phyloP scores from a whole-genome alignment of 2,113 vertebrate genomes.

The Sylvia atricapilla region DNA sequence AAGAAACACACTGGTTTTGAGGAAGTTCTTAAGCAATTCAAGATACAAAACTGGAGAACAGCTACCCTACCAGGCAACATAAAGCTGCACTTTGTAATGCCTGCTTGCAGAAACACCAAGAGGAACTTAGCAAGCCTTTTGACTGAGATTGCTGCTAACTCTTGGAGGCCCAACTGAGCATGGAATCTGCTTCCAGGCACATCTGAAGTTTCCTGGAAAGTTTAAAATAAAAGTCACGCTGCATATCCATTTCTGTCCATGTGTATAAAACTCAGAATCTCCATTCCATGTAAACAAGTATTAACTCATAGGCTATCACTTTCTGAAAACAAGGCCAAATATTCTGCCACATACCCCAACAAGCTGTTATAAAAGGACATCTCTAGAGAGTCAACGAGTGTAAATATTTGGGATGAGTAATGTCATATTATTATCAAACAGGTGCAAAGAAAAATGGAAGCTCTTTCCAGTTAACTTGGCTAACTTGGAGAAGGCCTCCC shows the following conservation, averaged over 20 bases:
- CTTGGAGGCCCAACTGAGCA: not conserved
- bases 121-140: not conserved
- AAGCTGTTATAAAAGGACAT: not conserved
- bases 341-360: not conserved
- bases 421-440: not conserved
- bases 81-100: not conserved
- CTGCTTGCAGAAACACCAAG: not conserved
- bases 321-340: not conserved
- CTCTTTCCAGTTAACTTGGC: not conserved
- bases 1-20: not conserved
- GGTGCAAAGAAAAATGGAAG: not conserved
- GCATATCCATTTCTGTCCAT: not conserved
- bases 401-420: conserved; percentile 22
- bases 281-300: not conserved
- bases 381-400: not conserved
- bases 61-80: not conserved
- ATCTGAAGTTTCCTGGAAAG: not conserved
- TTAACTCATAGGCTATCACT: not conserved
- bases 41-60: not conserved
- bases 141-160: not conserved
- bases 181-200: not conserved
- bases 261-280: not conserved
- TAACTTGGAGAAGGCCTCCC: conserved; percentile 12
- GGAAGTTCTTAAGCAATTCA: not conserved
- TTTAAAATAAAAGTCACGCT: not conserved